Evolutionary conservation across 2,888 invertebrate species (phyloP), one percentile per base, ranked within the genome.

Genomic region (Heliconius charithonia): DNA sequence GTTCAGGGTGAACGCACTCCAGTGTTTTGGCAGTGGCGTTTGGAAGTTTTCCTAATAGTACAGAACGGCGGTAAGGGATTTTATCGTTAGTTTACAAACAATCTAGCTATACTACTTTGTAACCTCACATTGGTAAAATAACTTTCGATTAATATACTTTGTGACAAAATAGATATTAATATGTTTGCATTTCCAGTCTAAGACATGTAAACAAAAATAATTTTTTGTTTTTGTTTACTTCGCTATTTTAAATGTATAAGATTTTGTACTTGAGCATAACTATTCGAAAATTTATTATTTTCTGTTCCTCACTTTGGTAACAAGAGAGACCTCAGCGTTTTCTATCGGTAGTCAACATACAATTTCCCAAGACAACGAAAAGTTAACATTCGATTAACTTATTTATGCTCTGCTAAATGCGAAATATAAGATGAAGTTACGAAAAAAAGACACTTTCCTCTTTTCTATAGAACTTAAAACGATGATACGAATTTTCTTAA

Each of bases 31-130:
- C 94, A 91, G 89, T 89, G 87, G 83, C 86, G 86, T 87, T 90
- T 93, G 93, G 93, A 93, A 88, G 90, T 88, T 88, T 88, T 92
- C 93, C 92, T 94, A 93, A 93, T 93, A 91, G 92, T 93, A 89
- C 32, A 25, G 67, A n/a, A 32, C 88, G 90, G 90, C 87, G 90
- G 91, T 93, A 90, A 89, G 89, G 88, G 87, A 86, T 80, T 88
- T 90, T 88, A 89, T 89, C 84, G 85, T 83, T 80, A 82, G 85
- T 87, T 86, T 85, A 85, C 86, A 87, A 86, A 87, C 86, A 85
- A 65, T 78, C 75, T 81, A 41, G 70, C 27, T 66, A 65, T 66
- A 32, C 7, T 25, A 41, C 37, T 27, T 45, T 63, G 86, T 88
- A 86, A 85, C 93, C 92, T 92, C 92, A 92, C 91, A 41, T 66